These are phyloP conservation scores for Pantherophis alleghaniensis DNA, from an alignment of 2,797 vertebrate genomes.

Conservation along the genomic window DNA sequence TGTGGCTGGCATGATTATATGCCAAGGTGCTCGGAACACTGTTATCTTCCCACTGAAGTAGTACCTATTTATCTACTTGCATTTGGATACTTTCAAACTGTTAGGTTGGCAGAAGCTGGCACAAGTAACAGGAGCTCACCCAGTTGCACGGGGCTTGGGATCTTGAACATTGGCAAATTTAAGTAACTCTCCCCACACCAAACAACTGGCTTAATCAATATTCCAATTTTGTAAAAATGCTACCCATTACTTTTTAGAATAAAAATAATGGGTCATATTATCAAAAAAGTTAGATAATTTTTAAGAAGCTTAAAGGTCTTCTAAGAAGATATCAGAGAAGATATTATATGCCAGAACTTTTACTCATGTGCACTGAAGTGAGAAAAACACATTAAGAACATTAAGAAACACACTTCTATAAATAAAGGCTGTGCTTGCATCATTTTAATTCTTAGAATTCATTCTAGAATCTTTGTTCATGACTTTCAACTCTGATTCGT, in stretches of 20 bases:
- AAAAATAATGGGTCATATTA: background rate
- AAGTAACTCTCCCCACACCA: background rate
- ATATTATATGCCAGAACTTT: background rate
- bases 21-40: background rate
- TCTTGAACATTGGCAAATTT: background rate
- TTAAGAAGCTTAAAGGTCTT: background rate
- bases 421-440: background rate
- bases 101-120: background rate
- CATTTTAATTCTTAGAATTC: background rate
- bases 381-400: background rate
- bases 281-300: background rate
- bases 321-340: background rate
- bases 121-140: background rate
- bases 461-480: background rate
- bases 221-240: background rate
- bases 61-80: background rate
- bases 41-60: background rate
- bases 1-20: background rate
- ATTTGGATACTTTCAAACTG: background rate
- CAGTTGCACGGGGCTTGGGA: accelerated
- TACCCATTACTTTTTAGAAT: background rate
- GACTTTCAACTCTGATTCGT: background rate
- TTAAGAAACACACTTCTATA: background rate
- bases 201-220: background rate
- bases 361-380: background rate